Evolutionary conservation across 2,888 invertebrate genomes (phyloP), one percentile per base, ranked within the genome.

Genomic region (Nomada ferruginata): DNA sequence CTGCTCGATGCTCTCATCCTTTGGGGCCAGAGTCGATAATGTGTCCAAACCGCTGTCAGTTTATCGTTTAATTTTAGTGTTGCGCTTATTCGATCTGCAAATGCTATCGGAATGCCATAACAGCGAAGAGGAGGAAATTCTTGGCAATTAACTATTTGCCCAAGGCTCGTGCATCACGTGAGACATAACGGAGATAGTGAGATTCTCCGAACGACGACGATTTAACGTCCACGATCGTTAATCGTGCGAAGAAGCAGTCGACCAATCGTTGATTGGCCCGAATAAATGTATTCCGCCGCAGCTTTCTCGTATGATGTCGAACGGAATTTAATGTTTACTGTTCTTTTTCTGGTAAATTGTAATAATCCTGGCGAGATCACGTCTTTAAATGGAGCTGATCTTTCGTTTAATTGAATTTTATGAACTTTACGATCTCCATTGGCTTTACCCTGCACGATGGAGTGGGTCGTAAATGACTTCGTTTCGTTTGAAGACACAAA

Each of bases 141-240:
- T 79, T 85, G 83, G 87, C 88, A 87, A 91, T 90, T 90, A 90
- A 91, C 90, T 79, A 89, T 88, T 64, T 85, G 71, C 78, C 68
- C 74, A 83, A 84, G 84, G 87, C 84, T 82, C 90, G 88, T 91
- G 88, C 82, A 90, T 91, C 91, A 87, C 68, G 50, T 50, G 57
- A 69, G 79, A 89, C 85, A 71, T 87, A 79, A 84, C 82, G 75
- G 74, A 86, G 87, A 90, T 90, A 87, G 83, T 79, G 79, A 75
- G 83, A 76, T 78, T 87, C 83, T 80, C 72, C 77, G 86, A 87
- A 87, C 84, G 87, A 87, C 87, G 79, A 82, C 85, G 83, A 88
- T 87, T 88, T 87, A 84, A 85, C 82, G 77, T 83, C 61, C 72
- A 75, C 57, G 84, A 82, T 85, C 82, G 85, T 89, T 87, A 89